Evolutionary conservation across 2,113 vertebrate genomes (phyloP).

Genomic region (Tachycineta bicolor): DNA sequence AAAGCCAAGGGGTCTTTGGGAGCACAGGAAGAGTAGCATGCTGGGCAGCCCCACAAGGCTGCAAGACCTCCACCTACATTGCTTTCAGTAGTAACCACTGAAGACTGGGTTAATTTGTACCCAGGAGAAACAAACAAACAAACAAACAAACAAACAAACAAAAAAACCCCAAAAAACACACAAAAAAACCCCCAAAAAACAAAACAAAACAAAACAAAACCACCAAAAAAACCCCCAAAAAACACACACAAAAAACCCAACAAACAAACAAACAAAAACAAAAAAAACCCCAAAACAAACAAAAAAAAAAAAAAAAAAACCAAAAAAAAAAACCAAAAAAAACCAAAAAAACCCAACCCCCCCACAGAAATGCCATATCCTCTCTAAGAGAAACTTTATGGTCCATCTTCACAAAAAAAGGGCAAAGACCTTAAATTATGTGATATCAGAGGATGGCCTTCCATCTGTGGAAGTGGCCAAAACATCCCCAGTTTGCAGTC

Average conservation of each 20-base stretch:
- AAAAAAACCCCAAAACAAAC: too few relatives aligned
- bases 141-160: too few relatives aligned
- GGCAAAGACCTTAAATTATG: background rate
- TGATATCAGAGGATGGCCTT: accelerated
- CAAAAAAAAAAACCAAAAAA: background rate
- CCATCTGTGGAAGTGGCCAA: background rate
- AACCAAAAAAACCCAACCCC: too few relatives aligned
- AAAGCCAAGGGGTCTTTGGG: background rate
- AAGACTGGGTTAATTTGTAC: background rate
- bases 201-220: too few relatives aligned
- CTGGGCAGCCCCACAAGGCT: background rate
- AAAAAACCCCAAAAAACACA: too few relatives aligned
- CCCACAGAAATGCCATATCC: background rate
- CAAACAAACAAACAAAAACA: too few relatives aligned
- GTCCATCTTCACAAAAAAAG: background rate
- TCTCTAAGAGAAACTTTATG: background rate
- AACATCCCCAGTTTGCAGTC: background rate
- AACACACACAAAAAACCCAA: too few relatives aligned
- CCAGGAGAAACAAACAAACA: too few relatives aligned
- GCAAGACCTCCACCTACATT: background rate
- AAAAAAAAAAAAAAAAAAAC: background rate
- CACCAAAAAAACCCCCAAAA: too few relatives aligned
- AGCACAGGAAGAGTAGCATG: background rate
- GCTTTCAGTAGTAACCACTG: background rate
- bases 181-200: too few relatives aligned